Percentiles rank a stretch among this genome's conserved stretches.
Conservation (phyloP, 37 sponge, comb jelly and placozoan genomes). For the Crambe crambe region DNA sequence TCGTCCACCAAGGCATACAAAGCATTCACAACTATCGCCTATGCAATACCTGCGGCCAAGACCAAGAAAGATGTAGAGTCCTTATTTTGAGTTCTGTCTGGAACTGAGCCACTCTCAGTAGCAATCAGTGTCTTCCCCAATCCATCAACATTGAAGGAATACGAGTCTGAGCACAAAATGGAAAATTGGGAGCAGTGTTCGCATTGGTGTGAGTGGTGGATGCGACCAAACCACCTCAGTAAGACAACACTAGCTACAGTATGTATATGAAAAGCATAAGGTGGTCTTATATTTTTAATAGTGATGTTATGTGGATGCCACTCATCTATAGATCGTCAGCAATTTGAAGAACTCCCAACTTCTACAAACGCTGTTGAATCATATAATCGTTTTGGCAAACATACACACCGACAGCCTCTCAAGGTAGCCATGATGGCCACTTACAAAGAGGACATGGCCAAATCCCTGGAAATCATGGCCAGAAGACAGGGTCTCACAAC, state of each 20-base stretch:
- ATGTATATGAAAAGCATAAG: too few relatives aligned
- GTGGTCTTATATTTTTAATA: too few relatives aligned
- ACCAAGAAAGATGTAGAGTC: conserved; percentile 1
- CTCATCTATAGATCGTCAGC: too few relatives aligned
- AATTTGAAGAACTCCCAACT: too few relatives aligned
- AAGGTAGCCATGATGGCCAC: conserved; percentile 44
- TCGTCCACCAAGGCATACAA: not conserved
- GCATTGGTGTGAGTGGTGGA: conserved; percentile 38
- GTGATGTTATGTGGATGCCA: too few relatives aligned
- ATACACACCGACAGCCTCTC: conserved; percentile 1
- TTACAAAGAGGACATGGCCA: conserved; percentile 38
- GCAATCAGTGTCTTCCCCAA: too few relatives aligned
- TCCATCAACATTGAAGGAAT: conserved; percentile 16
- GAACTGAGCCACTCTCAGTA: conserved; percentile 16
- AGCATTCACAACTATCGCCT: conserved; percentile 37
- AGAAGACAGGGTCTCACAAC: conserved; percentile 14
- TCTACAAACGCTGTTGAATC: conserved; percentile 41
- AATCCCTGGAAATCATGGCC: conserved; percentile 22
- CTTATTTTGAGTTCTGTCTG: conserved; percentile 15
- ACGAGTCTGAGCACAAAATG: not conserved
- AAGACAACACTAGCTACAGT: too few relatives aligned
- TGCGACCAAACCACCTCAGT: conserved; percentile 26
- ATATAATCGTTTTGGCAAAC: conserved; percentile 20
- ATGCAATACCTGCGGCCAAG: conserved; percentile 7
- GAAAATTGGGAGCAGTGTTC: conserved; percentile 9